Base-by-base conservation (phyloP, 1,140 invertebrate species). In the Calephelis virginiensis region DNA sequence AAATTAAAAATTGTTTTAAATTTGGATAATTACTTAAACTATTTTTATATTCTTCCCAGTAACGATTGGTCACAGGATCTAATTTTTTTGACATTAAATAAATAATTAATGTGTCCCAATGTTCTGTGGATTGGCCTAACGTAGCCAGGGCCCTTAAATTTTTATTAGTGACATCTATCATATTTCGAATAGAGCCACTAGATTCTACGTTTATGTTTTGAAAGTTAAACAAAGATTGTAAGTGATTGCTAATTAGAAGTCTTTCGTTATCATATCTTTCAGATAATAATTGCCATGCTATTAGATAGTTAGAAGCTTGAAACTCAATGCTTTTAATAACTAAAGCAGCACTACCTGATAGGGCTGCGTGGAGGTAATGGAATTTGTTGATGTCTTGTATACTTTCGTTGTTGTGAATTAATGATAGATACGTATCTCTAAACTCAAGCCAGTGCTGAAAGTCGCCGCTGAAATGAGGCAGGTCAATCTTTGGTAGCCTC, bases 241-340 rank as follows among this genome's bases (percentile, higher is more conserved):
- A 10, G 40, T 61, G 59, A 43, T 37, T 37, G 40, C 40, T 61
- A n/a, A 40, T 37, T 14, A 78, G 47, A 13, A 74, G 13, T 5
- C 67, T 46, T 1, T 71, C 71, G n/a, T 78, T 76, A 14, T 73
- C 40, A 48, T 53, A 78, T 11, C 76, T 40, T 5, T 73, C 47
- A 45, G 63, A 70, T 6, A 78, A 50, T 53, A 78, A 69, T 1
- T 72, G 13, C 76, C 74, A 78, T 13, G 72, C 74, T 8, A 61
- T 40, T 5, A 37, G 8, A 47, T 76, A 76, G 47, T 76, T 79
- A 9, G 66, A 63, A 6, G 14, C 11, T 6, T 14, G 61, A 48
- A 77, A 72, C 12, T 73, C 73, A 13, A 77, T 56, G 28, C 37
- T 66, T 45, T 70, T 63, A 43, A 75, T 63, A 9, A 73, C 56